Conservation (phyloP, 2,113 vertebrate species). For the Gavia stellata region DNA sequence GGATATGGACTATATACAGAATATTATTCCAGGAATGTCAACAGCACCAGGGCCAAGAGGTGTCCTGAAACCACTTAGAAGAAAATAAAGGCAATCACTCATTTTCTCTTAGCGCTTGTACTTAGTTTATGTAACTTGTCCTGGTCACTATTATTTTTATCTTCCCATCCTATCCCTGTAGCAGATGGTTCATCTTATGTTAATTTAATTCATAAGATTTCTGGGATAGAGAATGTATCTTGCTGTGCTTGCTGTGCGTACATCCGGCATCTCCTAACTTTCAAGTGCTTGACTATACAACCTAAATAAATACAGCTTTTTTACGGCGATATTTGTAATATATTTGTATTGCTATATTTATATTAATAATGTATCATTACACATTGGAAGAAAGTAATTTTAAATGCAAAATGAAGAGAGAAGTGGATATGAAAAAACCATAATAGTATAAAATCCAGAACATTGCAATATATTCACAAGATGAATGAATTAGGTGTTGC, state of each 20-base stretch:
- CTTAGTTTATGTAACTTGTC: not conserved
- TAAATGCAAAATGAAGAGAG: not conserved
- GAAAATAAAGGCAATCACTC: not conserved
- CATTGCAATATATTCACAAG: not conserved
- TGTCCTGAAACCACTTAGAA: not conserved
- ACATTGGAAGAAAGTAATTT: not conserved
- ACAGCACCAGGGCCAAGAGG: not conserved
- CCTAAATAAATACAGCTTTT: not conserved
- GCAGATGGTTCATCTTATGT: not conserved
- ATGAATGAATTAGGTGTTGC: not conserved
- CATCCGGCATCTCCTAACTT: not conserved
- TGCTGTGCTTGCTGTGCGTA: not conserved
- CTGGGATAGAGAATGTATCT: not conserved
- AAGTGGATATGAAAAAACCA: not conserved
- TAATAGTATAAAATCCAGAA: not conserved
- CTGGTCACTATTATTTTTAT: not conserved
- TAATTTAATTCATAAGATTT: conserved; percentile 24
- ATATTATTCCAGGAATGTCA: not conserved
- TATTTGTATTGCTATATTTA: not conserved
- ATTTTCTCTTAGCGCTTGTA: not conserved
- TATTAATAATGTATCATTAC: not conserved
- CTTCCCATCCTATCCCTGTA: not conserved
- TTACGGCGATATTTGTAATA: not conserved
- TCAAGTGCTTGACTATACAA: not conserved
- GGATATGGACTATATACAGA: not conserved